phyloP scores from a whole-genome alignment of 2,888 invertebrate genomes.

The Dugesia japonica region DNA sequence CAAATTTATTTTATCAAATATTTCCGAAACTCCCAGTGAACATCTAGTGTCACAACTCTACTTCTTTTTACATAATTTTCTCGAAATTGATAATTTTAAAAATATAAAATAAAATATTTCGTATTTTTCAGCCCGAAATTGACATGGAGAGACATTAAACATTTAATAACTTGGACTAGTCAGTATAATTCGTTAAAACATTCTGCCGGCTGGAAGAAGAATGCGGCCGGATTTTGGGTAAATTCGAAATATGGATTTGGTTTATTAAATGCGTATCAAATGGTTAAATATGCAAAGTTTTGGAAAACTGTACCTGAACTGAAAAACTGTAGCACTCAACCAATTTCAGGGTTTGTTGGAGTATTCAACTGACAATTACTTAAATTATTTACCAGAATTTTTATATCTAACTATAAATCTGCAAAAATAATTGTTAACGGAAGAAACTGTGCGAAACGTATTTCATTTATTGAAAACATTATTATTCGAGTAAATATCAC shows the following conservation, averaged over 20 bases:
- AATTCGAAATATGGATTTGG: constrained; percentile 71
- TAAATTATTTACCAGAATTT: no score
- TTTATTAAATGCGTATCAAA: constrained; percentile 63
- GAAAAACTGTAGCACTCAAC: constrained; percentile 41
- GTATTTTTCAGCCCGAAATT: constrained; percentile 56
- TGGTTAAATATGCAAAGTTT: constrained; percentile 58
- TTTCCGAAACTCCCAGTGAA: no score
- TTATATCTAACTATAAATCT: neutral
- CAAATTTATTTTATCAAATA: no score
- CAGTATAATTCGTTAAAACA: constrained; percentile 57
- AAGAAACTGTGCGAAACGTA: constrained; percentile 44
- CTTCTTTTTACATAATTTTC: no score
- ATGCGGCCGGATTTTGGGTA: constrained; percentile 64
- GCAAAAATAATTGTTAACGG: neutral
- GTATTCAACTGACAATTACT: no score
- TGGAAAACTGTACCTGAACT: constrained; percentile 54
- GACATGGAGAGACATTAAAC: constrained; percentile 78
- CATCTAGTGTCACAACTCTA: no score
- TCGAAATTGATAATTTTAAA: no score
- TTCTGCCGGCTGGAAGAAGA: constrained; percentile 54
- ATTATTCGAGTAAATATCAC: constrained; percentile 60
- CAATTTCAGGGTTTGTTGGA: neutral
- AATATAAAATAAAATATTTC: no score
- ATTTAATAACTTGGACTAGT: constrained; percentile 69
- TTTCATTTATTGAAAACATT: constrained; percentile 68